phyloP scores from a whole-genome alignment of 2,888 invertebrate genomes.

The Idaea straminata region DNA sequence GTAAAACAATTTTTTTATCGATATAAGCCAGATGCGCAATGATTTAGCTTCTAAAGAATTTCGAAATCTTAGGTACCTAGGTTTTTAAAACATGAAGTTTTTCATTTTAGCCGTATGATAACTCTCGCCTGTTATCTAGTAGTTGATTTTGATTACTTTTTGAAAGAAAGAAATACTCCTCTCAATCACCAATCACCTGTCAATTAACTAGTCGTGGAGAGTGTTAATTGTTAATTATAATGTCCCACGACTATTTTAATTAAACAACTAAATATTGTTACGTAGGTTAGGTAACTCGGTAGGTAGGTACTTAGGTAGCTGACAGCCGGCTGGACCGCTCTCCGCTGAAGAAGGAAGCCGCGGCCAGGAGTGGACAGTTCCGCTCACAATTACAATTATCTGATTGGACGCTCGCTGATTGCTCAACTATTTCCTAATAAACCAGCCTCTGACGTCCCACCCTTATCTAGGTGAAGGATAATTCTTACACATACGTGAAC shows the following conservation, averaged over 20 bases:
- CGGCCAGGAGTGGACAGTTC: constrained; percentile 66
- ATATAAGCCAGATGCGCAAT: no score
- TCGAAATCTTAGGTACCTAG: no score
- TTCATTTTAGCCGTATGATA: no score
- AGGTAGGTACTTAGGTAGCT: not conserved
- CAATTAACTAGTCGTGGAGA: no score
- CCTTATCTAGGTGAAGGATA: constrained; percentile 44
- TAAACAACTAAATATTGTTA: not conserved
- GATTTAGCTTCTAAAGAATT: no score
- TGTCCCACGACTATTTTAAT: not conserved
- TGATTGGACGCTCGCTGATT: constrained; percentile 74
- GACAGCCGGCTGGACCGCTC: constrained; percentile 26
- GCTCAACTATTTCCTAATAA: constrained; percentile 75
- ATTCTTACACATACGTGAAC: constrained; percentile 6
- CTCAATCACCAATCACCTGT: no score
- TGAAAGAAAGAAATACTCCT: no score
- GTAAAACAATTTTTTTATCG: no score
- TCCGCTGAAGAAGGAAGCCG: constrained; percentile 52
- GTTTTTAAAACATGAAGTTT: no score
- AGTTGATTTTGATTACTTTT: no score
- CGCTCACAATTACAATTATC: constrained; percentile 74
- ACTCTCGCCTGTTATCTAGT: no score
- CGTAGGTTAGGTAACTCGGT: not conserved
- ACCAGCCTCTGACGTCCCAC: constrained; percentile 40
- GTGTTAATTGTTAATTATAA: no score